Evolutionary conservation across 2,888 invertebrate genomes (phyloP), one percentile per base, ranked within the genome.

Genomic region (Zonitis immaculata): DNA sequence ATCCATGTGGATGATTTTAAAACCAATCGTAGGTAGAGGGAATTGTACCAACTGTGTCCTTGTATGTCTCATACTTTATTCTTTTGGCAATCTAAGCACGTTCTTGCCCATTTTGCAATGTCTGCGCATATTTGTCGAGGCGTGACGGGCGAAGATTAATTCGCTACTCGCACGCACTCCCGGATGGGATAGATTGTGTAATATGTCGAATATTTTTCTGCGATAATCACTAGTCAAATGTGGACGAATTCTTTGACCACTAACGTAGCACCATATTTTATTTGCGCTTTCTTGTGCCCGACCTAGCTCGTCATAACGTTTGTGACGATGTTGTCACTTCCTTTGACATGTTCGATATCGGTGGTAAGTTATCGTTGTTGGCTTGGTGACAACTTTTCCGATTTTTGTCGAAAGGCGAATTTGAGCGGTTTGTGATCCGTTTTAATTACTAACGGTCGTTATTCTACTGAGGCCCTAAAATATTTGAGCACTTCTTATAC

Each of bases 381-480:
- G 70, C 45, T 69, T 65, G 0, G n/a, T n/a, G n/a, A n/a, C n/a
- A 76, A 55, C 8, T 75, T 66, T 3, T 71, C 52, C 11, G 60
- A 27, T 11, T 65, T 65, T 52, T 67, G 57, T 5, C 47, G 16
- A 48, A 76, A 70, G 0, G 73, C 72, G 35, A 56, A 71, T 57
- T 12, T 55, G 6, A 74, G 49, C 0, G 72, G 73, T 43, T 71
- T 73, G 52, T 71, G 74, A 60, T 74, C 73, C 0, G 73, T 74
- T 3, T 25, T 32, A 16, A 52, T 54, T 5, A 12, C 25, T 14
- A 57, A 57, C 6, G 6, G 8, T 22, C 39, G 47, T 5, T 44
- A 51, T 32, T 59, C 52, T 2, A 59, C 9, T 9, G 39, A 45
- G 20, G 54, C 42, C n/a, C 66, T 58, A 56, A 73, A 73, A 32